Percentiles rank a stretch among this genome's conserved stretches.
Evolutionary conservation across 2,888 invertebrate species (phyloP).

Genomic region (Panzeria rudis): DNA sequence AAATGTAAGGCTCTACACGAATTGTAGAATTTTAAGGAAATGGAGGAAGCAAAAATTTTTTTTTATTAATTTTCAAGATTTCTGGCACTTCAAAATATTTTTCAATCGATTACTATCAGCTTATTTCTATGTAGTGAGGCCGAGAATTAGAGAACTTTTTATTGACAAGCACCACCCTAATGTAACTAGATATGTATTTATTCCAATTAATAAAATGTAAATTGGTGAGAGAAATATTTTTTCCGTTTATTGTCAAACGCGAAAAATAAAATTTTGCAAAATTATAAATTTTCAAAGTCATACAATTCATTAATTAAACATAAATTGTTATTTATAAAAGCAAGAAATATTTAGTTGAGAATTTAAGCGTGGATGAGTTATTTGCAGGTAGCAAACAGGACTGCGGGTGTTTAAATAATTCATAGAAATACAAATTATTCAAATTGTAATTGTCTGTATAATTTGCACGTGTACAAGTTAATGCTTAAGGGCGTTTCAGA

Average conservation of each 20-base stretch:
- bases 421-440: neutral
- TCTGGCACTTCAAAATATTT: too few species aligned
- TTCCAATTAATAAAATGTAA: conserved; percentile 6
- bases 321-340: neutral
- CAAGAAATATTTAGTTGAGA: neutral
- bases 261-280: neutral
- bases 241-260: neutral
- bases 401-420: neutral
- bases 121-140: too few species aligned
- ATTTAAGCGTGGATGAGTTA: neutral
- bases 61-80: too few species aligned
- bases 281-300: neutral
- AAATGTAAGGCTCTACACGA: too few species aligned
- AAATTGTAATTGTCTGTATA: neutral
- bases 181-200: neutral
- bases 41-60: too few species aligned
- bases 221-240: conserved; percentile 1
- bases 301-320: neutral
- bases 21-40: too few species aligned
- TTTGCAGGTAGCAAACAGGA: neutral
- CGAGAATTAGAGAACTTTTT: too few species aligned
- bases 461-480: neutral
- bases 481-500: neutral
- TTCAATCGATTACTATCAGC: too few species aligned
- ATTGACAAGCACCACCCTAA: neutral